Percentiles rank a stretch among this genome's conserved stretches.
Evolutionary conservation across 2,888 invertebrate species (phyloP).

Genomic region (Odontomyia ornata): DNA sequence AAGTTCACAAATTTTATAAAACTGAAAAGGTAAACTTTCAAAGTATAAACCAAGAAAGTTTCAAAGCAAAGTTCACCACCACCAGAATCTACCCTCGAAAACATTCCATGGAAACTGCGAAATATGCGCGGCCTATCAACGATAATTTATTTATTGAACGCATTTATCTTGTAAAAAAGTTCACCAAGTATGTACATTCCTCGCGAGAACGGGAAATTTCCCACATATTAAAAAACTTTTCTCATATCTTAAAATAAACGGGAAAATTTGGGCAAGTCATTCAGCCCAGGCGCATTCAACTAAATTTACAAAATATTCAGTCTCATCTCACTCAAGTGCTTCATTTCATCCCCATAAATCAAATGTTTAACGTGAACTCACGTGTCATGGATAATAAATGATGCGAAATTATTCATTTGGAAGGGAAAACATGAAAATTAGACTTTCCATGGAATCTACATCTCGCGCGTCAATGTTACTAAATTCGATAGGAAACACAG

Average conservation of each 20-base stretch:
- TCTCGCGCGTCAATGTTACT: neutral
- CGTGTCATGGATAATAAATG: slow-evolving; percentile 5
- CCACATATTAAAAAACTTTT: slow-evolving; percentile 1
- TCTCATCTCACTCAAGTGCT: neutral
- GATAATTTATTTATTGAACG: too few relatives aligned
- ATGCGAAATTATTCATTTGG: neutral
- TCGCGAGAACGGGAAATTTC: neutral
- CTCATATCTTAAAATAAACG: neutral
- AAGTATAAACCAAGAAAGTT: too few relatives aligned
- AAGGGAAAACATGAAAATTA: slow-evolving; percentile 4
- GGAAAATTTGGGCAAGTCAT: neutral
- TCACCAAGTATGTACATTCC: too few relatives aligned
- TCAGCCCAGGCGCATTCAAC: neutral
- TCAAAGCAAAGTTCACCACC: too few relatives aligned
- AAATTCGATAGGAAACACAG: neutral
- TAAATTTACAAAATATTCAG: neutral
- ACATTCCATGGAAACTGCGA: too few relatives aligned
- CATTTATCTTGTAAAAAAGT: too few relatives aligned
- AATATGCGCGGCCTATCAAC: too few relatives aligned
- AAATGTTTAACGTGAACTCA: neutral
- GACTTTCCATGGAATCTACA: neutral
- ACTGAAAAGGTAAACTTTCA: too few relatives aligned
- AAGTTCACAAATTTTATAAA: too few relatives aligned
- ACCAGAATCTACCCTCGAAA: too few relatives aligned
- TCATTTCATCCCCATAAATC: slow-evolving; percentile 13